Evolutionary conservation across 2,888 invertebrate genomes (phyloP).

Genomic region (Caradrina kadenii): DNA sequence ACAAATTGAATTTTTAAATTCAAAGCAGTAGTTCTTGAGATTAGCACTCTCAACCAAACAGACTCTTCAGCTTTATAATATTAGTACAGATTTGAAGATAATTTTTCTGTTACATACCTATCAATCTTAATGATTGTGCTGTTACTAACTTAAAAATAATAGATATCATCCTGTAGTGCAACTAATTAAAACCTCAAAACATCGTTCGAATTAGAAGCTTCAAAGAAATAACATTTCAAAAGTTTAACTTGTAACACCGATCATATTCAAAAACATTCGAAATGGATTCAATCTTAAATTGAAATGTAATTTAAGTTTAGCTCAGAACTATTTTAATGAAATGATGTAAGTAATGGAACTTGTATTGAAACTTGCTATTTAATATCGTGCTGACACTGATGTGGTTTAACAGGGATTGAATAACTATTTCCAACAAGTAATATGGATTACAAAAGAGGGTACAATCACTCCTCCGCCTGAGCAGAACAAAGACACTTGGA

Average conservation of each 20-base stretch:
- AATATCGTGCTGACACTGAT: conserved; percentile 11
- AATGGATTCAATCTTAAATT: conserved; percentile 22
- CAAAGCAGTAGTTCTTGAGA: no score
- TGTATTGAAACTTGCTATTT: conserved; percentile 27
- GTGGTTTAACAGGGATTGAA: conserved; percentile 15
- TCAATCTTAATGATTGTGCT: no score
- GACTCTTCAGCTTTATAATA: no score
- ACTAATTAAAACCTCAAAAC: neutral
- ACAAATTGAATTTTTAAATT: no score
- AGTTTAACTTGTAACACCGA: conserved; percentile 8
- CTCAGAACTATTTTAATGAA: conserved; percentile 40
- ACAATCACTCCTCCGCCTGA: neutral
- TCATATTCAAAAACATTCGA: conserved; percentile 16
- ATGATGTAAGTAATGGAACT: conserved; percentile 39
- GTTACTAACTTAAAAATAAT: neutral
- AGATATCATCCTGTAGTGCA: neutral
- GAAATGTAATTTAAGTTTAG: conserved; percentile 18
- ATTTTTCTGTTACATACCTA: neutral
- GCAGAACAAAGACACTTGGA: neutral
- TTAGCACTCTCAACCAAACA: no score
- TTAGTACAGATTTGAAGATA: neutral
- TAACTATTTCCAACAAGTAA: conserved; percentile 27
- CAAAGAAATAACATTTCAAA: conserved; percentile 9
- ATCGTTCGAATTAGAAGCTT: neutral
- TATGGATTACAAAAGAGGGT: neutral